Evolutionary conservation across 2,113 vertebrate genomes (phyloP), one percentile per base, ranked within the genome.

Genomic region (Dasyornis broadbenti): DNA sequence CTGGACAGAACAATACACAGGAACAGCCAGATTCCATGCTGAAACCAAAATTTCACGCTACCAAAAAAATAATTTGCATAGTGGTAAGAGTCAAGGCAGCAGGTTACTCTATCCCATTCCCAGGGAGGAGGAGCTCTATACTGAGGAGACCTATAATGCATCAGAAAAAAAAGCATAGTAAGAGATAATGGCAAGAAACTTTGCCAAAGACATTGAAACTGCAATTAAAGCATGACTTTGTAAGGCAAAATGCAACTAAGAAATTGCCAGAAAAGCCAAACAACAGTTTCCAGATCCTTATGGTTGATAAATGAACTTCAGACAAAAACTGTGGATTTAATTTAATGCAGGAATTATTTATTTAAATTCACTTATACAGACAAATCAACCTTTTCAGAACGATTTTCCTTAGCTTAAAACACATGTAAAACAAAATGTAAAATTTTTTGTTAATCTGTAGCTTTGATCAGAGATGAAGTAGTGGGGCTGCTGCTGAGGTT

Each of bases 1-100:
- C 4, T 19, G 0, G 0, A 70, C 19, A 86, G 31, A 81, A 63
- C 2, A 39, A 44, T 27, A 37, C 1, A 1, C 23, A 82, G 13
- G n/a, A 60, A 56, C 50, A 64, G 52, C 17, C 52, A 31, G 65
- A 89, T 70, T 65, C 45, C 28, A n/a, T 6, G 35, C 2, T 4
- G 1, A 83, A 92, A 42, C 10, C 57, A 86, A 92, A 81, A 57
- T 24, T 49, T 28, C 2, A 16, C 16, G 19, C 68, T 81, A 50
- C 18, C 26, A 83, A 54, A 86, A 26, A 59, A 61, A 39, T 14
- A 11, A 27, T 35, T 45, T 83, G 5, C 22, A 50, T 11, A 63
- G 49, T 24, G 12, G 15, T 13, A 69, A 79, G 75, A 82, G 23
- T 53, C 15, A 77, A 19, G 15, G 52, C 11, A 83, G 70, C 3